Evolutionary conservation across 2,888 invertebrate genomes (phyloP), one percentile per base, ranked within the genome.

Genomic region (Coelinius sp.): DNA sequence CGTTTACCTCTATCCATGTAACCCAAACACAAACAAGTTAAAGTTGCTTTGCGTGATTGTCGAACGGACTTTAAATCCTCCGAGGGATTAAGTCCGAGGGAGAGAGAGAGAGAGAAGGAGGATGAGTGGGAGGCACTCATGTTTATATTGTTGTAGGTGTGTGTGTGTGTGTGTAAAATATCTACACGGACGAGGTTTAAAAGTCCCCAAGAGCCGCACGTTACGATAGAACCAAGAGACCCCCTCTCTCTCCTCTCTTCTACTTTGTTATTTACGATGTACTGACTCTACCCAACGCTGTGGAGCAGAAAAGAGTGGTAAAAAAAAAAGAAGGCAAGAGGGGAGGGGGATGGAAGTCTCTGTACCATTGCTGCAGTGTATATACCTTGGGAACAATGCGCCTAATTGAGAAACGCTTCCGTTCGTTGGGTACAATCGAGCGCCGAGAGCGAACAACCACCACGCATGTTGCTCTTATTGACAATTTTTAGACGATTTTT

Each of bases 321-420:
- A 10, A 65, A 41, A 56, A 41, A 52, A 25, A 5, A 8, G 14
- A 1, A n/a, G 25, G 31, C 4, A 5, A 41, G 41, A 38, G 38
- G n/a, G 22, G 38, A 17, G 22, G 31, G 52, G 62, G 14, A 56
- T 56, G 25, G 7, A 41, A 12, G 41, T 63, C 35, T 62, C 38
- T 63, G 25, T 63, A 63, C 24, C n/a, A 63, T 8, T 38, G 22
- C 41, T 41, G 44, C 35, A 59, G 59, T 59, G 35, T 63, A 63
- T 63, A 24, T 63, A 12, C 25, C 63, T 74, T 68, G 27, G 59
- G 73, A 78, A 77, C 77, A 78, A 79, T 77, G 75, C 76, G 73
- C 74, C 73, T 80, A 80, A 79, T 79, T 76, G 78, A 78, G 77
- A 79, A 77, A 75, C 73, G 77, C 74, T 79, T 78, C 78, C 78